Evolutionary conservation across 2,113 vertebrate genomes (phyloP).

Genomic region (Anguilla rostrata): DNA sequence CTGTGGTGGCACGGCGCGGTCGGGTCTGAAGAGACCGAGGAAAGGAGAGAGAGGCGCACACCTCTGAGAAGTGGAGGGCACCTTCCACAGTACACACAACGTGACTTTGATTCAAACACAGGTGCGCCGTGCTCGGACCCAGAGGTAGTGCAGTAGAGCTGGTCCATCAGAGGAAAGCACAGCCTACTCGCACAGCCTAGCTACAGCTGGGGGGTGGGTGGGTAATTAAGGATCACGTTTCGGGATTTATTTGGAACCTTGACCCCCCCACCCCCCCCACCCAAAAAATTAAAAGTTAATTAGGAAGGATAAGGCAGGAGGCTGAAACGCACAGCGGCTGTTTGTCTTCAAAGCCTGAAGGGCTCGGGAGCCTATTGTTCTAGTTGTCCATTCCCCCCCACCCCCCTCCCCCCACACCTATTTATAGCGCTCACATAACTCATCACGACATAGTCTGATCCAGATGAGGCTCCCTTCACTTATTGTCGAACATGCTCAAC

Average conservation of each 20-base stretch:
- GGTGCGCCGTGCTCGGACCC: neutral
- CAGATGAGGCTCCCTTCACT: neutral
- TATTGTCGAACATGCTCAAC: neutral
- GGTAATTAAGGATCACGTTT: neutral
- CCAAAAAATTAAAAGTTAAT: neutral
- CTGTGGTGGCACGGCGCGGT: neutral
- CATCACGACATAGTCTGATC: neutral
- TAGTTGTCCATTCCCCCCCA: neutral
- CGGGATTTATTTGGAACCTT: neutral
- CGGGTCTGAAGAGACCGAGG: neutral
- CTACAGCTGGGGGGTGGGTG: neutral
- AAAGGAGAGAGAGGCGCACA: neutral
- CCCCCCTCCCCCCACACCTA: neutral
- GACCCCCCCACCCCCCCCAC: neutral
- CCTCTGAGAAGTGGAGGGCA: neutral
- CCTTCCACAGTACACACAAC: neutral
- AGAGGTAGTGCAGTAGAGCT: neutral
- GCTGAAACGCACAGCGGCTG: neutral
- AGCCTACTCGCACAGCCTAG: too few species aligned
- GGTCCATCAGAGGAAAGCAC: too few species aligned
- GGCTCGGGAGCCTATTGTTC: neutral
- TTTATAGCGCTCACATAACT: neutral
- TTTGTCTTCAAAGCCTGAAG: neutral
- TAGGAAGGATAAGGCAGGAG: neutral
- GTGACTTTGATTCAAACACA: slow-evolving; percentile 1